These are phyloP conservation scores for Nothobranchius kuhntae DNA, from an alignment of 2,113 vertebrate species.

Conservation along the genomic window DNA sequence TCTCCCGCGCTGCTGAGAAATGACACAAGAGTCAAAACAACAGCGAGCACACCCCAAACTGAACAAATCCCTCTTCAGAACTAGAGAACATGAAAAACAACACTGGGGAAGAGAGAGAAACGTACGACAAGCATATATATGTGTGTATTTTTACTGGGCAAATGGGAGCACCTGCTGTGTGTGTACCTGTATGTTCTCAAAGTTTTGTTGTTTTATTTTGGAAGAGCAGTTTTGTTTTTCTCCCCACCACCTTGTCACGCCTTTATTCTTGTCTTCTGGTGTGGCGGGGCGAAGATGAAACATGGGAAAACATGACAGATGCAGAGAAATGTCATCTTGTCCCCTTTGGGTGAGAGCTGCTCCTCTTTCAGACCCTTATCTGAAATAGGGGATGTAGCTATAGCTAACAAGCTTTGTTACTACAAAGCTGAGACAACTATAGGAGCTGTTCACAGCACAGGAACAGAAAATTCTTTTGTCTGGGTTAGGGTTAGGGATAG, in stretches of 20 bases:
- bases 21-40: conserved; percentile 60
- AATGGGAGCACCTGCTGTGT: conserved; percentile 28
- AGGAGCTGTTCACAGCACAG: background rate
- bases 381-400: conserved; percentile 25
- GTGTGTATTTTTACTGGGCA: conserved; percentile 50
- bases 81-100: conserved; percentile 16
- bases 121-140: background rate
- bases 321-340: conserved; percentile 60
- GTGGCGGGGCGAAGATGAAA: conserved; percentile 38
- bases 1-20: conserved; percentile 53
- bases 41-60: conserved; percentile 52
- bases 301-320: conserved; percentile 26
- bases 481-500: no score
- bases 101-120: conserved; percentile 14
- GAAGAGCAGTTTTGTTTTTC: conserved; percentile 38
- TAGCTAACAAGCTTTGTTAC: conserved; percentile 36
- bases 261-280: conserved; percentile 15
- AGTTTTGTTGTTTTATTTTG: conserved; percentile 57
- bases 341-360: conserved; percentile 56
- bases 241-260: conserved; percentile 22
- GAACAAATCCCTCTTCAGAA: conserved; percentile 61
- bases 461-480: background rate
- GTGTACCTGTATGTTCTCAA: conserved; percentile 56
- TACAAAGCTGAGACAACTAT: conserved; percentile 26
- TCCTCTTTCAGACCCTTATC: conserved; percentile 20